These are phyloP conservation scores for Tupiocoris notatus DNA, from an alignment of 2,888 invertebrate species.

Conservation along the genomic window DNA sequence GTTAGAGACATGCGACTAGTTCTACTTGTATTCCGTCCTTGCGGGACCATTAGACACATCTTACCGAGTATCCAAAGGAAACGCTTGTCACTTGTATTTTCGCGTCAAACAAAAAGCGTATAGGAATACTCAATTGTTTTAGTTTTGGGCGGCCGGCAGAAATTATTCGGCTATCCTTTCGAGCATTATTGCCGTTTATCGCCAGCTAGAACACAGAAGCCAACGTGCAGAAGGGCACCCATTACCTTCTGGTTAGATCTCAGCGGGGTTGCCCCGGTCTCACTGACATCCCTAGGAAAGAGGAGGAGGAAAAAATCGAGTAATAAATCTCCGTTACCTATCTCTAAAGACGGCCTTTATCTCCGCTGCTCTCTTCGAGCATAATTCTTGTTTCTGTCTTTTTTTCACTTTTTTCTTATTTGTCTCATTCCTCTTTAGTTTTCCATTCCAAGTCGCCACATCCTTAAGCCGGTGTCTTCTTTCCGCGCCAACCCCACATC, in stretches of 20 bases:
- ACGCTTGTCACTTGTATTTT: too few relatives aligned
- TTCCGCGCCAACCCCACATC: conserved; percentile 30
- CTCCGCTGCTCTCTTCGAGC: conserved; percentile 28
- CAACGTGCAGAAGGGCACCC: conserved; percentile 31
- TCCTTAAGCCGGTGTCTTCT: conserved; percentile 43
- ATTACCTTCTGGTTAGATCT: conserved; percentile 33
- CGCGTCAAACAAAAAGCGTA: too few relatives aligned
- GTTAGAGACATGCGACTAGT: too few relatives aligned
- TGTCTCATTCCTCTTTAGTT: not conserved
- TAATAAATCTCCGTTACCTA: conserved; percentile 42
- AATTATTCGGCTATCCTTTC: too few relatives aligned
- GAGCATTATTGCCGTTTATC: not conserved
- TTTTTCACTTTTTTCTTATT: conserved; percentile 57
- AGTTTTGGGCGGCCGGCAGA: too few relatives aligned
- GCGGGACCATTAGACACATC: too few relatives aligned
- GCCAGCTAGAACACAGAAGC: conserved; percentile 12
- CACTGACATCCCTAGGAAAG: conserved; percentile 34
- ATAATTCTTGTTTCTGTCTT: conserved; percentile 56
- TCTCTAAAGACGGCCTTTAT: conserved; percentile 42
- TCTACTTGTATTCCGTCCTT: too few relatives aligned
- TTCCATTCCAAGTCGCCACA: not conserved
- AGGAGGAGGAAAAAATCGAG: conserved; percentile 26
- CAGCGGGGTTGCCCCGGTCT: conserved; percentile 30
- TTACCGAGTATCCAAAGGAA: too few relatives aligned
- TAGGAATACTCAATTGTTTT: too few relatives aligned